phyloP scores from a whole-genome alignment of 2,113 vertebrate species.

The Vulpes vulpes region DNA sequence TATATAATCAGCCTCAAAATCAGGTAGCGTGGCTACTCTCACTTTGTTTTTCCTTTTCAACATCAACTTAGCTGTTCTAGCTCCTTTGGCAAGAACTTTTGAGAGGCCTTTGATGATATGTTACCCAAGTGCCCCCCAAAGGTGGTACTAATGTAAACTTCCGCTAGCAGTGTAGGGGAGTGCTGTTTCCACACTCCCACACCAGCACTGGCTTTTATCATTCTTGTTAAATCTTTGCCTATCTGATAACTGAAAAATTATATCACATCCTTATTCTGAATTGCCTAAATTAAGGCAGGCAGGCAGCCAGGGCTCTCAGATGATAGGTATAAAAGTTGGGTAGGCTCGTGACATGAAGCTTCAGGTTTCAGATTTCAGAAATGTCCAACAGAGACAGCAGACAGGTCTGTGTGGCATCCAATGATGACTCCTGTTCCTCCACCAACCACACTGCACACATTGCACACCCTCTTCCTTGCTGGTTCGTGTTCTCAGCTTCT shows the following conservation, averaged over 20 bases:
- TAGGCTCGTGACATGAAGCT: background rate
- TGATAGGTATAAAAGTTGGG: background rate
- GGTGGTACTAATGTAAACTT: background rate
- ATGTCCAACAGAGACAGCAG: background rate
- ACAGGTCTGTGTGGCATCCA: background rate
- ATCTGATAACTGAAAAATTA: slow-evolving; percentile 80
- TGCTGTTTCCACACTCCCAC: slow-evolving; percentile 65
- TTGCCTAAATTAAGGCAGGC: background rate
- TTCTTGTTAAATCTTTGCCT: slow-evolving; percentile 63
- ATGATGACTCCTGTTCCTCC: background rate
- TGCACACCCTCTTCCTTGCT: background rate
- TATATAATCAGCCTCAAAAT: background rate
- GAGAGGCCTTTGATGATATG: background rate
- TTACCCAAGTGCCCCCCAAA: slow-evolving; percentile 19
- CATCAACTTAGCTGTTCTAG: background rate
- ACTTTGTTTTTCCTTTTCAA: slow-evolving; percentile 21
- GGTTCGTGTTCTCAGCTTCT: background rate
- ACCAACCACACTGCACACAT: no score
- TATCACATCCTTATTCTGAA: slow-evolving; percentile 55
- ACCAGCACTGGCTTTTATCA: background rate
- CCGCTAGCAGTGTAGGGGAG: background rate
- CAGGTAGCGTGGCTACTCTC: background rate
- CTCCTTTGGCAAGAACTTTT: background rate
- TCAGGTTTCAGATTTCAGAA: background rate
- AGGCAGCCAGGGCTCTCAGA: background rate